Conservation (phyloP, 2,113 vertebrate genomes). For the Oceanodroma tethys region DNA sequence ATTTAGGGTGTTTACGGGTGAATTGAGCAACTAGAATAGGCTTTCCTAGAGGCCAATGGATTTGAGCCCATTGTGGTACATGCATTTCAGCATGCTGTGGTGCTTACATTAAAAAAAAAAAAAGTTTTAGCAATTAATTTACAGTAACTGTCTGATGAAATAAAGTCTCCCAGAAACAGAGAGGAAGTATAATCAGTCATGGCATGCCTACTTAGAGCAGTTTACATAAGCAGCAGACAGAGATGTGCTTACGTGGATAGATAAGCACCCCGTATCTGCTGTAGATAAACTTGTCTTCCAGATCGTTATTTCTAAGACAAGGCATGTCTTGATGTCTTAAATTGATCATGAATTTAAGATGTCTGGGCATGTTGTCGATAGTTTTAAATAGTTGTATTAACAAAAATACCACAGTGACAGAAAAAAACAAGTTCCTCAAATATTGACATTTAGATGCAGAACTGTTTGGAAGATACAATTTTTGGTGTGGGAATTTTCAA, state of each 20-base stretch:
- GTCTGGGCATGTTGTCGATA: neutral
- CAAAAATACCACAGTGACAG: neutral
- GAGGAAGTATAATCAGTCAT: constrained; percentile 33
- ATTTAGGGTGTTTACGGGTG: neutral
- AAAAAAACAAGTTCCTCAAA: neutral
- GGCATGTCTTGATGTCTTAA: neutral
- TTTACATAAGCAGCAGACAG: neutral
- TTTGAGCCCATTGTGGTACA: neutral
- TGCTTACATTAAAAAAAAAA: neutral
- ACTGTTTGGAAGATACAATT: neutral
- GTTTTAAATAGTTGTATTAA: neutral
- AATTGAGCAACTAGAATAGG: neutral
- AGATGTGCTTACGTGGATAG: neutral
- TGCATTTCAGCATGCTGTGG: neutral
- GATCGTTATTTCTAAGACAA: neutral
- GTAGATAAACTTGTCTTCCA: neutral
- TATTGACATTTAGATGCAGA: neutral
- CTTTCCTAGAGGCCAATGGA: neutral
- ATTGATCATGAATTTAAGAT: neutral
- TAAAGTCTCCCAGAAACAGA: neutral
- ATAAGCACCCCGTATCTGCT: rapidly evolving
- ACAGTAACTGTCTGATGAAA: constrained; percentile 8
- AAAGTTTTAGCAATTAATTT: neutral
- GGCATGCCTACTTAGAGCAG: neutral
- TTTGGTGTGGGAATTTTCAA: neutral